Evolutionary conservation across 1,140 invertebrate genomes (phyloP), one percentile per base, ranked within the genome.

Genomic region (Bombus turneri): DNA sequence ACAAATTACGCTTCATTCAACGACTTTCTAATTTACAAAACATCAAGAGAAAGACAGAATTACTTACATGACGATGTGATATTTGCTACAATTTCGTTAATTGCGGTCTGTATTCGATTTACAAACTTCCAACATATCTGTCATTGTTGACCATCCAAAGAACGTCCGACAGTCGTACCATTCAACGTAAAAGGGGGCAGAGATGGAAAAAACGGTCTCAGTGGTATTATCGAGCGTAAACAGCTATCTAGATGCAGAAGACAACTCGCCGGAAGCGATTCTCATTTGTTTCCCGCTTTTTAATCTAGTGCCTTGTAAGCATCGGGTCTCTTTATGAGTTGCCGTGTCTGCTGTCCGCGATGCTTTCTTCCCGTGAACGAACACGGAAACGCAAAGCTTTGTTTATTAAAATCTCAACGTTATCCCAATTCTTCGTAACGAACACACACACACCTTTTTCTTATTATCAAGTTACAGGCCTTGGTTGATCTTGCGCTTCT

Each of bases 231-330:
- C 73, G 64, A 77, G 71, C 68, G n/a, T 87, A 89, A 90, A 78
- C 87, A 91, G 88, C 87, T 88, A 87, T 91, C 87, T 85, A 80
- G 59, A 88, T 91, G 86, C 79, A 85, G 78, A 87, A 85, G 74
- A 86, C 76, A 74, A 89, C 71, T 72, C 87, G 88, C 85, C 86
- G 87, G 57, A 82, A 93, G 92, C 91, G 71, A 91, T 93, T 93
- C 90, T 92, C 91, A 91, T 93, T 93, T 92, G 88, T 92, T 91
- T 88, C 80, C 80, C 57, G 59, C 74, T 90, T 92, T 91, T 91
- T 89, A 91, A 92, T 91, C 89, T 81, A 75, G 71, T 90, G 72
- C 81, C 74, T 73, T 41, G 84, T 47, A 68, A 77, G 69, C 76
- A 81, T 57, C 59, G 59, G 41, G 43, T 57, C 37, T 39, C 84